Evolutionary conservation across 2,113 vertebrate genomes (phyloP).

Genomic region (Daubentonia madagascariensis): DNA sequence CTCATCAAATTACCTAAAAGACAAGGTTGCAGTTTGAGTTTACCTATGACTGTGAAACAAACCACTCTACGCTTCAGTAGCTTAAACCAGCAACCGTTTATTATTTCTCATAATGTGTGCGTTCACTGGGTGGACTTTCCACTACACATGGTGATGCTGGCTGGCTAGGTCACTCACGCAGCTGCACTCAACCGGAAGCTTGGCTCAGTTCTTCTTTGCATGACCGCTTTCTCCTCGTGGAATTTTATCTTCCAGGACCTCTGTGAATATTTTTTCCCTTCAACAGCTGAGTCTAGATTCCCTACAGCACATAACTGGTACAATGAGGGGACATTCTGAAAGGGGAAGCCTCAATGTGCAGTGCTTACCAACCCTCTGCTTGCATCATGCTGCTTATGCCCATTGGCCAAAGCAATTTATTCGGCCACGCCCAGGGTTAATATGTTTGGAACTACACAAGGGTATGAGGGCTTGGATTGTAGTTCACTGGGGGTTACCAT

Average conservation of each 20-base stretch:
- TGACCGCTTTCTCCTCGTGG: neutral
- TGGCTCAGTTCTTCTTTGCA: neutral
- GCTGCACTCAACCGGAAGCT: rapidly evolving
- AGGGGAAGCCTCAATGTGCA: neutral
- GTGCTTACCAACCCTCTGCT: neutral
- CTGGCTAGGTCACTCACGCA: rapidly evolving
- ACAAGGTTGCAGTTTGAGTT: neutral
- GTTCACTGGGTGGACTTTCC: neutral
- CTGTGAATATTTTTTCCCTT: neutral
- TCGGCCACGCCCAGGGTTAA: neutral
- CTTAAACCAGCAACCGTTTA: neutral
- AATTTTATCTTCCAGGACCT: neutral
- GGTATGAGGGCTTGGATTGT: rapidly evolving
- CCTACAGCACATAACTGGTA: no score
- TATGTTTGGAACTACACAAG: neutral
- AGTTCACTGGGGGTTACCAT: neutral
- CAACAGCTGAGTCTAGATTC: neutral
- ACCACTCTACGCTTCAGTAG: neutral
- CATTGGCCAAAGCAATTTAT: neutral
- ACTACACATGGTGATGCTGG: rapidly evolving
- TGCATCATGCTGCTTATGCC: neutral
- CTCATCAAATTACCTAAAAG: neutral
- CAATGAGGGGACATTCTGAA: neutral
- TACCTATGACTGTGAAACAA: neutral
- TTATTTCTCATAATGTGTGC: neutral